phyloP scores from a whole-genome alignment of 2,113 vertebrate species.

The Protobothrops mucrosquamatus region DNA sequence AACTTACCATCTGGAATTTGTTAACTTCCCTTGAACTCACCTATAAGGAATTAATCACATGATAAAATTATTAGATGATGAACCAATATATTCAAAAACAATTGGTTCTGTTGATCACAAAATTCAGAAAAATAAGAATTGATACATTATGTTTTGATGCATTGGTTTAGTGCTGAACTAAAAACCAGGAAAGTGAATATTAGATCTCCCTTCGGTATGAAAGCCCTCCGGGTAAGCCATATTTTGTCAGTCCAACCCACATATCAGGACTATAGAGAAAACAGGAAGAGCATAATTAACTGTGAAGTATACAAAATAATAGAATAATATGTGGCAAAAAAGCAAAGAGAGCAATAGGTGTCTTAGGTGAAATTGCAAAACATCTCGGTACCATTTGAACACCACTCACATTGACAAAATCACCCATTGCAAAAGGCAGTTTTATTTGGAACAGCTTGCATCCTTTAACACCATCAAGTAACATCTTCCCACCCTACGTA shows the following conservation, averaged over 20 bases:
- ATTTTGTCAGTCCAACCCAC: neutral
- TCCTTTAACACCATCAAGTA: no score
- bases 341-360: no score
- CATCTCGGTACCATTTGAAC: no score
- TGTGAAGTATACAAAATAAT: neutral
- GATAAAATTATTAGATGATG: slow-evolving; percentile 14
- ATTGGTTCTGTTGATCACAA: neutral
- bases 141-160: neutral
- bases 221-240: neutral
- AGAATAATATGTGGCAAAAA: neutral
- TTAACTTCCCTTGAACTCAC: slow-evolving; percentile 98
- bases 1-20: slow-evolving; percentile 98
- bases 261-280: neutral
- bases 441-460: no score
- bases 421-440: no score
- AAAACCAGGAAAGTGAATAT: neutral
- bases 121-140: neutral
- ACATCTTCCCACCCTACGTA: no score
- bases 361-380: no score
- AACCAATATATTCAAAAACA: neutral
- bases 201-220: neutral
- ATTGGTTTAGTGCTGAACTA: neutral
- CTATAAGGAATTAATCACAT: slow-evolving; percentile 64
- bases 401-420: no score
- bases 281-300: neutral